Evolutionary conservation across 2,888 invertebrate genomes (phyloP).

Genomic region (Glyphotaelius pellucidus): DNA sequence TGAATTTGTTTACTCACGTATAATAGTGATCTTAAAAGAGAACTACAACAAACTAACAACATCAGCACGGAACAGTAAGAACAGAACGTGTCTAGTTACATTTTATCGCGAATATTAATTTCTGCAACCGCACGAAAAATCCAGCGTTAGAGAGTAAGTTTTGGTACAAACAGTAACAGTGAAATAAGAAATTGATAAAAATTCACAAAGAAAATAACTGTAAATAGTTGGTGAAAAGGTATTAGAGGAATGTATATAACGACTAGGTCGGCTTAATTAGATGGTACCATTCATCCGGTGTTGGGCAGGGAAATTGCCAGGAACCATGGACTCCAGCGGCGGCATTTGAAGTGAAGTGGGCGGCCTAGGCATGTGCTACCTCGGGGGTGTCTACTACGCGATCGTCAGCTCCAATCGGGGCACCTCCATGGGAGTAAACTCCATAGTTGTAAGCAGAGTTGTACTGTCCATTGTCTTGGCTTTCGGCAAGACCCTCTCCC

Average conservation of each 20-base stretch:
- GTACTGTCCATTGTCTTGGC: constrained; percentile 37
- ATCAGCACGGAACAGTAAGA: too few species aligned
- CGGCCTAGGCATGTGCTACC: constrained; percentile 64
- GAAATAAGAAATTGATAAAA: too few species aligned
- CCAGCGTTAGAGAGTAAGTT: too few species aligned
- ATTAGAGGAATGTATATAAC: neutral
- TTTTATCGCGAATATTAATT: too few species aligned
- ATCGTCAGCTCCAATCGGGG: constrained; percentile 59
- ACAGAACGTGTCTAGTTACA: too few species aligned
- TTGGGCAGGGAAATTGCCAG: neutral
- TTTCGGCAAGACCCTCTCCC: constrained; percentile 77
- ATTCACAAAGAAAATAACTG: neutral
- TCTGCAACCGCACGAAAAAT: too few species aligned
- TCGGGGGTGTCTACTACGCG: constrained; percentile 64
- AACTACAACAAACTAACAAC: too few species aligned
- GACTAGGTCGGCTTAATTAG: neutral
- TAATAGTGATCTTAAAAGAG: too few species aligned
- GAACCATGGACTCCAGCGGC: constrained; percentile 67
- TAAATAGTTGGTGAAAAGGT: too few species aligned
- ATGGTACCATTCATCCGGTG: neutral
- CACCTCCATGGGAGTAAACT: constrained; percentile 47
- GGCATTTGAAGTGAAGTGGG: constrained; percentile 68
- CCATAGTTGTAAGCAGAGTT: constrained; percentile 11
- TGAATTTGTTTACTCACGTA: too few species aligned
- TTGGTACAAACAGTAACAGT: too few species aligned